Evolutionary conservation across 1,140 invertebrate genomes (phyloP).

Genomic region (Bombus breviceps): DNA sequence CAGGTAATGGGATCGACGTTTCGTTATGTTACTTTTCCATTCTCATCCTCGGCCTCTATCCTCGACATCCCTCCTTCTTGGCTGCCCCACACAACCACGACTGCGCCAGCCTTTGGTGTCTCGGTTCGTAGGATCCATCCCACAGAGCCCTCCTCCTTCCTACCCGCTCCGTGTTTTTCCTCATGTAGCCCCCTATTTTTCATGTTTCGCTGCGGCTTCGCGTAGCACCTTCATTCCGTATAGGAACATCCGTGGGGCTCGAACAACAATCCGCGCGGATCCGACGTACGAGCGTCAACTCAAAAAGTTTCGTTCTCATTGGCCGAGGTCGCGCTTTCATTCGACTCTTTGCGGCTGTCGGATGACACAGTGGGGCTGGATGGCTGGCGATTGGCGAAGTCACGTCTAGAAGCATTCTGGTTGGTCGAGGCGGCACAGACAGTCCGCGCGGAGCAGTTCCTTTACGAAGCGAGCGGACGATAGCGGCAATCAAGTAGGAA

Average conservation of each 20-base stretch:
- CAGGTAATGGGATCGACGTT: constrained; percentile 83
- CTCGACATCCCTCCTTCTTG: constrained; percentile 53
- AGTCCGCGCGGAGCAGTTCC: constrained; percentile 77
- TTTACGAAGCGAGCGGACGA: constrained; percentile 77
- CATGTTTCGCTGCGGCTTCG: constrained; percentile 83
- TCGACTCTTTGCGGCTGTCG: constrained; percentile 69
- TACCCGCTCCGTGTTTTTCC: constrained; percentile 79
- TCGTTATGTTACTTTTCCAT: constrained; percentile 83
- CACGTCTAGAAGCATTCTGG: constrained; percentile 3
- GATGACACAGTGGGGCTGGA: constrained; percentile 25
- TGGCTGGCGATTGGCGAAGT: constrained; percentile 69
- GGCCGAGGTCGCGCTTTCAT: constrained; percentile 70
- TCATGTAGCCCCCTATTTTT: constrained; percentile 83
- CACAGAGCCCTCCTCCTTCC: constrained; percentile 65
- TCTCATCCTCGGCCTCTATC: constrained; percentile 76
- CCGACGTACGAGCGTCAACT: constrained; percentile 52
- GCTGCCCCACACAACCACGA: constrained; percentile 60
- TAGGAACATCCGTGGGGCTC: constrained; percentile 65
- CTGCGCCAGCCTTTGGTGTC: constrained; percentile 71
- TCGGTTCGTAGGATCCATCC: constrained; percentile 77
- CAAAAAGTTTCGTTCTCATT: constrained; percentile 72
- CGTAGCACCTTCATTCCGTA: constrained; percentile 82
- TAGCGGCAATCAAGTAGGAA: constrained; percentile 83
- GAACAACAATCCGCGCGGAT: constrained; percentile 77
- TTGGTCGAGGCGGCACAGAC: constrained; percentile 68